Evolutionary conservation across 2,797 vertebrate genomes (phyloP).

Genomic region (Chlorospingus flavigularis): DNA sequence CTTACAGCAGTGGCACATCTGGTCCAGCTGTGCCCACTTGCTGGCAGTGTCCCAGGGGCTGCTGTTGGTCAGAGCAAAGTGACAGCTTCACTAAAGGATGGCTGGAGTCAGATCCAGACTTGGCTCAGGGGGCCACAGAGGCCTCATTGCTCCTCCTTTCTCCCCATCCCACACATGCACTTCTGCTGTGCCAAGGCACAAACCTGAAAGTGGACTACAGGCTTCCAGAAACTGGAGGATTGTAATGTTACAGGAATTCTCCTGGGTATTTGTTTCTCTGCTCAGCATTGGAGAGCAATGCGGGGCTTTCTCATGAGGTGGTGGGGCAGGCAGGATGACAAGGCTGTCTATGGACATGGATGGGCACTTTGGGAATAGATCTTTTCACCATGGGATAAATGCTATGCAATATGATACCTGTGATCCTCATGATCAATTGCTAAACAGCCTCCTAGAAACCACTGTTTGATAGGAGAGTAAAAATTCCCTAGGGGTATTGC

Average conservation of each 20-base stretch:
- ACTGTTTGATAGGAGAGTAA: not conserved
- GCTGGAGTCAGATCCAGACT: not conserved
- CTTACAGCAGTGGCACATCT: not conserved
- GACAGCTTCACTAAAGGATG: not conserved
- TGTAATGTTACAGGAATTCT: not conserved
- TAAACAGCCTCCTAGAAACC: not conserved
- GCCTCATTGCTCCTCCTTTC: not conserved
- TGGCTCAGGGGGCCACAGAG: not conserved
- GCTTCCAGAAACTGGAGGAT: not conserved
- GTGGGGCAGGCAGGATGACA: not conserved
- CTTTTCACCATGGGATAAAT: fast-evolving
- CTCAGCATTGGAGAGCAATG: not conserved
- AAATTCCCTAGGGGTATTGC: not conserved
- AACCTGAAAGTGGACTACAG: not conserved
- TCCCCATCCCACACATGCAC: not conserved
- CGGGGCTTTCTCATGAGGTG: fast-evolving
- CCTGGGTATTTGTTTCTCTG: not conserved
- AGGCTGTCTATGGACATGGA: not conserved
- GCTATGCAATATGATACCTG: fast-evolving
- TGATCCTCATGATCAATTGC: not conserved
- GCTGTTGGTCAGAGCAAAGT: not conserved
- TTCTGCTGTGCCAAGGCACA: not conserved
- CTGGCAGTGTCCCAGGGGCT: not conserved
- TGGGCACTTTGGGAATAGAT: not conserved
- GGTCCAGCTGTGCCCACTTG: not conserved